phyloP scores from a whole-genome alignment of 1,140 invertebrate species.

The Aphelinus atriplicis region DNA sequence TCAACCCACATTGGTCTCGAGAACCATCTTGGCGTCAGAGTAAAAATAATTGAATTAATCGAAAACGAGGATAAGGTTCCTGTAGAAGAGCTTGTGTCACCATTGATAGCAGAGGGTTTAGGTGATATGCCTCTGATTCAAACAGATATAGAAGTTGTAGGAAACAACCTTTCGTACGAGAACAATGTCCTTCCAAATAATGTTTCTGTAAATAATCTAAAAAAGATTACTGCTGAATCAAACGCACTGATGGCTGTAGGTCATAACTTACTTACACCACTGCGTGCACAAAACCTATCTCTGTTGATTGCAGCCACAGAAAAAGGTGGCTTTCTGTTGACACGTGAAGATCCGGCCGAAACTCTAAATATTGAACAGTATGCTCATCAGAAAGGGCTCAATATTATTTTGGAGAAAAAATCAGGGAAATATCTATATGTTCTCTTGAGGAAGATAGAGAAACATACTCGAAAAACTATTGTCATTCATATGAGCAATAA shows the following conservation, averaged over 20 bases:
- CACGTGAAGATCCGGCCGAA: conserved; percentile 52
- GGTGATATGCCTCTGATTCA: conserved; percentile 74
- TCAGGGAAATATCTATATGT: conserved; percentile 52
- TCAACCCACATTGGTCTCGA: conserved; percentile 81
- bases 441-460: conserved; percentile 53
- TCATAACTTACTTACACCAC: conserved; percentile 46
- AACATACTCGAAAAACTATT: conserved; percentile 41
- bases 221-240: conserved; percentile 67
- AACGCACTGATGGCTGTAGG: conserved; percentile 70
- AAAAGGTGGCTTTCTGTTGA: conserved; percentile 65
- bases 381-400: conserved; percentile 42
- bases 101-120: conserved; percentile 59
- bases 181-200: conserved; percentile 61
- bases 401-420: conserved; percentile 54
- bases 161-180: conserved; percentile 56
- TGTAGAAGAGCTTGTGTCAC: conserved; percentile 65
- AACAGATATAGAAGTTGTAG: conserved; percentile 65
- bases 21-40: conserved; percentile 74
- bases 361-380: not conserved
- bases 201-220: conserved; percentile 72
- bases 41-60: conserved; percentile 78
- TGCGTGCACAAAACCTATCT: conserved; percentile 45
- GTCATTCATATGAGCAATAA: conserved; percentile 55
- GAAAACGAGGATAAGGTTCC: conserved; percentile 66
- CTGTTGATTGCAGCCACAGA: conserved; percentile 51